These are phyloP conservation scores for Tympanoctomys barrerae DNA, from an alignment of 2,797 vertebrate species.

Conservation along the genomic window DNA sequence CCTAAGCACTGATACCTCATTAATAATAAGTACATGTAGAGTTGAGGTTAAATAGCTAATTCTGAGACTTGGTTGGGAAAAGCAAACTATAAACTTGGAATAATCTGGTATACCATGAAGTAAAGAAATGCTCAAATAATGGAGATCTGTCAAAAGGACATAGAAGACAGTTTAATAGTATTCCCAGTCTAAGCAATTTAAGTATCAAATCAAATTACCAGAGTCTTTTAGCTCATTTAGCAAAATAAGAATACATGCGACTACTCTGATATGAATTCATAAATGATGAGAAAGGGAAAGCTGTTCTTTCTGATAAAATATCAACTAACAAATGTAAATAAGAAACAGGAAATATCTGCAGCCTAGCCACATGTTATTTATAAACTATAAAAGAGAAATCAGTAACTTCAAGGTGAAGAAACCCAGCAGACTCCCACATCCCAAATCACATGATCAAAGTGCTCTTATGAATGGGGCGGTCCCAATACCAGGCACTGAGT, in stretches of 20 bases:
- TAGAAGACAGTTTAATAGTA: background rate
- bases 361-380: background rate
- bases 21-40: background rate
- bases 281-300: background rate
- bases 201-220: background rate
- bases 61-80: background rate
- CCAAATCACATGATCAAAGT: background rate
- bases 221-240: background rate
- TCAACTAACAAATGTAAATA: background rate
- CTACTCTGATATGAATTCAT: background rate
- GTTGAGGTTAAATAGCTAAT: background rate
- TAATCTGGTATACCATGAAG: background rate
- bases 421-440: background rate
- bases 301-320: constrained; percentile 18
- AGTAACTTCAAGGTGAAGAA: constrained; percentile 8
- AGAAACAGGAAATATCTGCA: background rate
- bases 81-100: background rate
- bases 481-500: background rate
- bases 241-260: background rate
- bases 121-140: constrained; percentile 1
- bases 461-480: background rate
- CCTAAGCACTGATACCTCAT: background rate
- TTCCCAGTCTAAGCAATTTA: background rate
- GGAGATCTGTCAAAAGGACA: background rate
- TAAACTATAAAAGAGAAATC: background rate